Percentiles rank a stretch among this genome's conserved stretches.
Evolutionary conservation across 2,113 vertebrate genomes (phyloP).

Genomic region (Potamarius usumacintae): DNA sequence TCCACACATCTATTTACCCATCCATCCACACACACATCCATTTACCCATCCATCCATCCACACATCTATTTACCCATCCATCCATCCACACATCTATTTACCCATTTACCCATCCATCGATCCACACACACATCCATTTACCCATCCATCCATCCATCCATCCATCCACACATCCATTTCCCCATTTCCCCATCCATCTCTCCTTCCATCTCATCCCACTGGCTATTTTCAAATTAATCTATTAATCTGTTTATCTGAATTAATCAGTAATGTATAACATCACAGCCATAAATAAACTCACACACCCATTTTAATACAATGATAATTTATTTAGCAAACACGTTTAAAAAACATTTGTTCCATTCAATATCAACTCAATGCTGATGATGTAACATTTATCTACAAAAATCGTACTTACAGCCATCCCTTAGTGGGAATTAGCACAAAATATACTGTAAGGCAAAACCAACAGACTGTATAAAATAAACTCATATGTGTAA

Average conservation of each 20-base stretch:
- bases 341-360: neutral
- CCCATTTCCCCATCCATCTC: no score
- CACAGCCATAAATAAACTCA: neutral
- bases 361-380: neutral
- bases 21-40: no score
- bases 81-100: no score
- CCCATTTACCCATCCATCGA: no score
- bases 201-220: neutral
- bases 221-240: neutral
- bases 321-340: conserved; percentile 36
- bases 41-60: no score
- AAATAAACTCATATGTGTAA: conserved; percentile 53
- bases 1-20: no score
- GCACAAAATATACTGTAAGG: conserved; percentile 24
- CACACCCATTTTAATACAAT: conserved; percentile 8
- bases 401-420: neutral
- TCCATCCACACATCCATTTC: no score
- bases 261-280: neutral
- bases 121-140: no score
- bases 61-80: no score
- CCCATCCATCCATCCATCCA: no score
- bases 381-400: neutral
- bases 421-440: neutral
- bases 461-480: neutral
- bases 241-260: neutral